Evolutionary conservation across 53 echinoderm and acorn worm species (phyloP), one percentile per base, ranked within the genome.

Genomic region (Stichopus horrens): DNA sequence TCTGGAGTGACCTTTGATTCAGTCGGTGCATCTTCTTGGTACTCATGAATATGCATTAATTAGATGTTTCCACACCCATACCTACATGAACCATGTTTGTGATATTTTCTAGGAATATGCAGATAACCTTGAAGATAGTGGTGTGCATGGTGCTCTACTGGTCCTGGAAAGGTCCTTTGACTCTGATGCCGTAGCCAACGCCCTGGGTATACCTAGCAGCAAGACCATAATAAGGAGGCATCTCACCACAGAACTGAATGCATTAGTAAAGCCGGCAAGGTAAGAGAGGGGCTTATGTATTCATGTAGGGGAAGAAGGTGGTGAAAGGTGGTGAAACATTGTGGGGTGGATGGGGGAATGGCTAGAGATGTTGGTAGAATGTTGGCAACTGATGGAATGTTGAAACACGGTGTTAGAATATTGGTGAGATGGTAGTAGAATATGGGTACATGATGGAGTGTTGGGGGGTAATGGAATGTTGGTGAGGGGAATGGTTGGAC

Each of bases 151-250:
- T 63, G 98, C 95, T 75, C 86, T 97, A 58, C 90, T 97, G 84
- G 98, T 97, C 8, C 75, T 97, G 22, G 98, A 97, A 58, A 90
- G 94, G 54, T 95, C 98, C n/a, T 97, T 97, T 81, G 94, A 95
- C 77, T 90, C 98, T 0, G 98, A 97, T 54, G 94, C 95, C 77
- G 92, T 97, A 92, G 98, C 95, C 88, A 95, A 94, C 56, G 95
- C 94, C 58, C 79, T 97, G 7, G 98, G 98, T 52, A 97, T 97
- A 88, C 95, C 98, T 51, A 92, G 93, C 21, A 94, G 95, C 79
- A 97, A 97, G 89, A 97, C 92, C 71, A 97, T 97, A 68, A 95
- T 97, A 66, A 83, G 98, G 86, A 86, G 95, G 9, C 95, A 95
- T 55, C 88, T 97, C 6, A 97, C 98, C 8, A 94, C 98, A 73